Evolutionary conservation across 2,113 vertebrate species (phyloP).

Genomic region (Colinus virginianus): DNA sequence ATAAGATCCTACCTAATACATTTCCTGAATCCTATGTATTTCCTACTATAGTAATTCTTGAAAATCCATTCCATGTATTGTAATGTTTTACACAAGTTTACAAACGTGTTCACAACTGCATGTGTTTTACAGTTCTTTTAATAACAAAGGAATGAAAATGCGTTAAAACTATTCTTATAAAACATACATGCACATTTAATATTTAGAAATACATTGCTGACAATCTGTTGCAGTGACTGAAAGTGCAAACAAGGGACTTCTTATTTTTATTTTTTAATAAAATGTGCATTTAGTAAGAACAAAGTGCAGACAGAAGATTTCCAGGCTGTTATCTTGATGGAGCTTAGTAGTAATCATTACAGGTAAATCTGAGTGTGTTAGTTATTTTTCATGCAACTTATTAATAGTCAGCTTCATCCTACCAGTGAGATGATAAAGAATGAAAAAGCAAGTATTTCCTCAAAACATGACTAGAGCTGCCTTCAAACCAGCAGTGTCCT

Average conservation of each 20-base stretch:
- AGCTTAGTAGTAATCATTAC: background rate
- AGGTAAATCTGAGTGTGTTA: background rate
- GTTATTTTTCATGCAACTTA: background rate
- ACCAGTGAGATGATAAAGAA: background rate
- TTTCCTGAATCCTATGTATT: background rate
- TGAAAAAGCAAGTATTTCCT: background rate
- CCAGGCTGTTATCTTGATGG: background rate
- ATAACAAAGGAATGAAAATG: background rate
- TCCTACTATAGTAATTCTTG: background rate
- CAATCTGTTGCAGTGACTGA: background rate
- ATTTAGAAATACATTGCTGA: background rate
- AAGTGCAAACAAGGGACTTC: background rate
- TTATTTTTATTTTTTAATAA: background rate
- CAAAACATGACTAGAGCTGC: background rate
- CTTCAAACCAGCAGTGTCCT: background rate
- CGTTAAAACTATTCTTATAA: background rate
- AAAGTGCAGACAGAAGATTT: background rate
- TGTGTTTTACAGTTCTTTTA: background rate
- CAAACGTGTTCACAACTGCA: rapidly evolving
- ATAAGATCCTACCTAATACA: background rate
- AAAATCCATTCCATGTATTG: background rate
- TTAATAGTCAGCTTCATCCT: background rate
- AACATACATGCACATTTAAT: background rate
- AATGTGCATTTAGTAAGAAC: background rate
- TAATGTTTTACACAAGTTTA: background rate